phyloP scores from a whole-genome alignment of 2,797 vertebrate genomes.

The Gallinago solitaria region DNA sequence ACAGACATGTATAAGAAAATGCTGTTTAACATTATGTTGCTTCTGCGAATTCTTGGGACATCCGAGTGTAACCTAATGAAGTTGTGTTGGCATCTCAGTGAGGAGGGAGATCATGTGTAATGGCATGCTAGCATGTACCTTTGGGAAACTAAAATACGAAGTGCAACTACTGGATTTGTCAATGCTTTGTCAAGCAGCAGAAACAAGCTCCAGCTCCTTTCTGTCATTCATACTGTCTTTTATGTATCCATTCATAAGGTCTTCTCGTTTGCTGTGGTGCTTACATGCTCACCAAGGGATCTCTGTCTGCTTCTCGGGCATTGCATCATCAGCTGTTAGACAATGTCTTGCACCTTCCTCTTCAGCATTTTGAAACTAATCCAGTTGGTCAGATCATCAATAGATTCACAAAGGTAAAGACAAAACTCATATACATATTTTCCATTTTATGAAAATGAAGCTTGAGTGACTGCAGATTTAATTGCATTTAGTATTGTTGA shows the following conservation, averaged over 20 bases:
- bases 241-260: conserved; percentile 31
- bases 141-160: background rate
- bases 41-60: background rate
- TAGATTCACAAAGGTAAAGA: conserved; percentile 71
- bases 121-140: background rate
- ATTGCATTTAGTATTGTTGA: background rate
- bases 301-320: conserved; percentile 51
- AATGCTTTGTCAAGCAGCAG: background rate
- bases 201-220: background rate
- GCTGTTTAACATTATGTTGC: background rate
- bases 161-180: background rate
- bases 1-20: background rate
- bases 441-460: background rate
- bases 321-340: conserved; percentile 70
- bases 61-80: background rate
- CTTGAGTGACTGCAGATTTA: background rate
- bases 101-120: background rate
- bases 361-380: conserved; percentile 70
- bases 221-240: background rate
- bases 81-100: background rate
- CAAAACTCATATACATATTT: background rate
- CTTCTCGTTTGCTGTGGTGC: conserved; percentile 70
- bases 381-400: conserved; percentile 64
- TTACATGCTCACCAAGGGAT: conserved; percentile 56
- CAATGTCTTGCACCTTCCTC: conserved; percentile 66